Evolutionary conservation across 2,797 vertebrate genomes (phyloP).

Genomic region (Notolabrus celidotus): DNA sequence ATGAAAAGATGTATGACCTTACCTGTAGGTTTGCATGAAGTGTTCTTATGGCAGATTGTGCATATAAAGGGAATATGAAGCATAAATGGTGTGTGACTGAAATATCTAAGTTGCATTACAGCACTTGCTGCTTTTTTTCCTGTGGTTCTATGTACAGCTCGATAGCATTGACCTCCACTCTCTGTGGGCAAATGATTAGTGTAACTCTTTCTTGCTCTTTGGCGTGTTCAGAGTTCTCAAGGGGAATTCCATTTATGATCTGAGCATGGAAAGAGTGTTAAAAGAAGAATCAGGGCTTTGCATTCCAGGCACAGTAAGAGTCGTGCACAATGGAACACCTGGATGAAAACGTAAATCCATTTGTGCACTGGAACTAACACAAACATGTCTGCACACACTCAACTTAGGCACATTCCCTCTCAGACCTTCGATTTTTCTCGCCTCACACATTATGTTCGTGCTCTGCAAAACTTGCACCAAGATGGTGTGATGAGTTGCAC

Average conservation of each 20-base stretch:
- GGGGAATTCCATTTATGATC: constrained; percentile 56
- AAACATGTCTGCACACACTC: background rate
- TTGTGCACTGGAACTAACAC: constrained; percentile 2
- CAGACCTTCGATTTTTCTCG: constrained; percentile 19
- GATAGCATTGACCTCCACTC: constrained; percentile 60
- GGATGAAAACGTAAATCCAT: constrained; percentile 48
- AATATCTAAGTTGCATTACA: constrained; percentile 13
- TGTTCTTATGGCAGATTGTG: constrained; percentile 2
- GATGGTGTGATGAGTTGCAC: constrained; percentile 42
- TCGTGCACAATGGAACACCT: constrained; percentile 31
- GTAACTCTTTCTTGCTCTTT: constrained; percentile 53
- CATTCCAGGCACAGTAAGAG: constrained; percentile 26
- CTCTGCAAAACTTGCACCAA: constrained; percentile 44
- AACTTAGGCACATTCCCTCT: constrained; percentile 4
- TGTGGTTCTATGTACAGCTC: constrained; percentile 49
- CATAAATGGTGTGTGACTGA: background rate
- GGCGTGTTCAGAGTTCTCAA: constrained; percentile 47
- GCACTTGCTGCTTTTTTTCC: constrained; percentile 14
- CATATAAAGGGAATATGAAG: constrained; percentile 44
- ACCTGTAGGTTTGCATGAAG: background rate
- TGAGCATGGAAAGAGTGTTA: constrained; percentile 27
- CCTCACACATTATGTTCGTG: constrained; percentile 55
- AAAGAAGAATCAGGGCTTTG: constrained; percentile 20
- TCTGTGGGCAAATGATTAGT: constrained; percentile 65
- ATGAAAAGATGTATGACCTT: constrained; percentile 24